Percentiles rank a stretch among this genome's conserved stretches.
These are phyloP conservation scores for Gibbula magus DNA, from an alignment of 2,888 invertebrate species.

Conservation along the genomic window DNA sequence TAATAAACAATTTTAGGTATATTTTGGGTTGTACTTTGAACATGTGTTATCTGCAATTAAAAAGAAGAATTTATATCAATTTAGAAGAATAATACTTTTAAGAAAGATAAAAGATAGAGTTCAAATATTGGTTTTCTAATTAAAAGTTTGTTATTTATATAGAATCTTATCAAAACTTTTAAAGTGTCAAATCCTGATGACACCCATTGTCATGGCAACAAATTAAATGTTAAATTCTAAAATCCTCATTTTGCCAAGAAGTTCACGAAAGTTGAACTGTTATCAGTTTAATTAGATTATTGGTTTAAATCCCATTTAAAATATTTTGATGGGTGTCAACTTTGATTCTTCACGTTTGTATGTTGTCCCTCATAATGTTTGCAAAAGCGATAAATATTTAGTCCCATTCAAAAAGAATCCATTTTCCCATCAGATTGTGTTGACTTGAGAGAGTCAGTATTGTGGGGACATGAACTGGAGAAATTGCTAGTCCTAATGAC, in stretches of 20 bases:
- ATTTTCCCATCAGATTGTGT: neutral
- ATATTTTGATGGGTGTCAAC: slow-evolving; percentile 17
- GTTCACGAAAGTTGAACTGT: neutral
- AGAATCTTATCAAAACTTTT: no score
- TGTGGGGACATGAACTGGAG: slow-evolving; percentile 7
- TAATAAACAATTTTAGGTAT: no score
- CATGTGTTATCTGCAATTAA: no score
- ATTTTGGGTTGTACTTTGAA: no score
- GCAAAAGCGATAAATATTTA: neutral
- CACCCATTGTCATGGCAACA: slow-evolving; percentile 11
- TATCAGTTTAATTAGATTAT: neutral
- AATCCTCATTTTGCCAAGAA: neutral
- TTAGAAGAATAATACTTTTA: no score
- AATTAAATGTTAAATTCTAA: slow-evolving; percentile 11
- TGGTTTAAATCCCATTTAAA: neutral
- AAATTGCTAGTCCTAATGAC: neutral
- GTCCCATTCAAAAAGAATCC: neutral
- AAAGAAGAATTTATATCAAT: no score
- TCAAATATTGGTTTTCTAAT: no score
- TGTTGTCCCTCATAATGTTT: slow-evolving; percentile 5
- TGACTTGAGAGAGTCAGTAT: neutral
- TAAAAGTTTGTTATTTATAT: no score
- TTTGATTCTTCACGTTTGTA: neutral
- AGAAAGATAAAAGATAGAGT: no score
- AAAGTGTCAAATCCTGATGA: neutral